Evolutionary conservation across 1,140 invertebrate genomes (phyloP), one percentile per base, ranked within the genome.

Genomic region (Chironomus tepperi): DNA sequence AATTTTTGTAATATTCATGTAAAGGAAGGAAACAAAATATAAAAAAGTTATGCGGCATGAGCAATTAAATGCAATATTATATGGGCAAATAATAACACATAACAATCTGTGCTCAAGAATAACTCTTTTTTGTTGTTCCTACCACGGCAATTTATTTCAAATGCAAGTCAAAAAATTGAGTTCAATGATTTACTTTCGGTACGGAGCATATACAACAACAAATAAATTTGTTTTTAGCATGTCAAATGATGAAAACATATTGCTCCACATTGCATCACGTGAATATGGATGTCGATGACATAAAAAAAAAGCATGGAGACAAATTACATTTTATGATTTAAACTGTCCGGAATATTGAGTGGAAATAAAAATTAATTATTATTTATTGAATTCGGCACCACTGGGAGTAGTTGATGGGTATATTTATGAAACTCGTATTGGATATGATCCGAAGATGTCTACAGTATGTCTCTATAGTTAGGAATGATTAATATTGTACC

Each of bases 11-110:
- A 57, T 47, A 15, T 57, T 57, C 12, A 47, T 57, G 47, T 57
- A 15, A 15, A 57, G 47, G 24, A 34, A 57, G 47, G 47, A 57
- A 70, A 70, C 65, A 19, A 21, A 70, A 67, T 67, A 18, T 16
- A 16, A n/a, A 9, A 21, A 70, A 9, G 19, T 70, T 70, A 70
- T 19, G 16, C 19, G n/a, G 65, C 65, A 21, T 18, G 19, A 70
- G 65, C 65, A 70, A 70, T 70, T 70, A 70, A 70, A 21, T 70
- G 65, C 65, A 70, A 70, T 70, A 70, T 70, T 19, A 70, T 70
- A 70, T 70, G 65, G 65, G 65, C 19, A 70, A 70, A 70, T 70
- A 70, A 70, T 21, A 57, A 70, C 65, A 70, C 19, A 18, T 70
- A 70, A 21, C 65, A 70, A 70, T 70, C 65, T 70, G 47, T 57